Evolutionary conservation across 1,140 invertebrate genomes (phyloP), one percentile per base, ranked within the genome.

Genomic region (Wiebesia pumilae): DNA sequence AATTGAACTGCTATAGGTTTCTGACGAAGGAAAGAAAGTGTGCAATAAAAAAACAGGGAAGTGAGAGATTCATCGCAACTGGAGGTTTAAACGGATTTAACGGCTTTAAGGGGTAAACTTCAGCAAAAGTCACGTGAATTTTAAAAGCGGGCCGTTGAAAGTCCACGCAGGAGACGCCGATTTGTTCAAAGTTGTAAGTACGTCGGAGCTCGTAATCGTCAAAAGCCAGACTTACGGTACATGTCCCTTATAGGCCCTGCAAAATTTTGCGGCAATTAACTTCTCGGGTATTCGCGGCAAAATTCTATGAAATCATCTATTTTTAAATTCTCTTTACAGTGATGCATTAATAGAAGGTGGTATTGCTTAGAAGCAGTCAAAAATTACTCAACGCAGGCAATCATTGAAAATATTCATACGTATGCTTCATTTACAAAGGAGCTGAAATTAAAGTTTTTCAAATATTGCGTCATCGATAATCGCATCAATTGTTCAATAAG

Each of bases 131-230:
- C 33, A 65, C 33, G 38, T 75, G 86, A 79, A 81, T 81, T 87
- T 83, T 84, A 87, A 87, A 82, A 81, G 69, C 16, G 24, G 16
- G 65, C 24, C 33, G 82, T 81, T 87, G 38, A 40, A 58, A 87
- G 86, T 84, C 81, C 33, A 33, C 65, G 54, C 85, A 58, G 73
- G 81, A 83, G 85, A 58, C 65, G 62, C 71, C 81, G 81, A 87
- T 87, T 87, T 87, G 21, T 87, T 77, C 67, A 81, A 69, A 82
- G 47, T 87, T 83, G 65, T 83, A 85, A 81, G 84, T 54, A 85
- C 84, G 43, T 24, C 27, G 78, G 38, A 62, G 71, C 73, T 83
- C 14, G 47, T 83, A 83, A 83, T 65, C 54, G 19, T 69, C 35
- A 65, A 38, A 79, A 58, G 65, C 77, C 47, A 73, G 62, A 79